Base-by-base conservation (phyloP, 2,888 invertebrate species). In the Tetranychus truncatus region DNA sequence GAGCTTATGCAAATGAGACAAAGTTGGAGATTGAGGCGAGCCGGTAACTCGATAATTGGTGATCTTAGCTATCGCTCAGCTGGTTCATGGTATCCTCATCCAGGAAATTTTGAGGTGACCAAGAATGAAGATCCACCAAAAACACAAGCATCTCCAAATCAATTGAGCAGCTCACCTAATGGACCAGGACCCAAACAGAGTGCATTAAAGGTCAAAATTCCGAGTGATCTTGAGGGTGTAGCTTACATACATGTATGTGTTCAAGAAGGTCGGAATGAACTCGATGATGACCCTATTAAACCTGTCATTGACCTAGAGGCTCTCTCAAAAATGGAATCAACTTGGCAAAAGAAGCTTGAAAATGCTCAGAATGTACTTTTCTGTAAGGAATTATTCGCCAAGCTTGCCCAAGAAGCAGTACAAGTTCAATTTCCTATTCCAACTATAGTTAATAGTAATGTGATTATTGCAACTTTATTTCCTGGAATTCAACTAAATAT, bases 281-380 rank as follows among this genome's bases (percentile, higher is more conserved):
- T 93, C 44, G 91, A 91, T 79, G 91, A 90, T 75, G 90, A 91
- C 0, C 44, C 44, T 15, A 18, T 72, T 5, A 45, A 20, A 44
- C n/a, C n/a, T 45, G 8, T 20, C 15, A 72, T 45, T 11, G 44
- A 72, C 20, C 45, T 11, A 45, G n/a, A 34, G 9, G 34, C n/a
- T 72, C 8, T 18, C 5, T 9, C 7, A 1, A 77, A 77, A 45
- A 66, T 77, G 24, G 91, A 91, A 79, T 86, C 89, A 78, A 90
- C 92, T 81, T 96, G 96, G 96, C 94, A 95, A 80, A 91, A 92
- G 81, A 93, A 93, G 80, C 84, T 96, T n/a, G 95, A 96, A 82
- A 92, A 92, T 0, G 95, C 95, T 0, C 96, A 96, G 82, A 96
- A 96, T 83, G 95, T 96, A 45, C 85, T 96, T 24, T 96, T 95